Percentiles rank a stretch among this genome's conserved stretches.
phyloP scores from a whole-genome alignment of 30 jellyfish, hydroid and myxozoan species.

The Phacellophora camtschatica region DNA sequence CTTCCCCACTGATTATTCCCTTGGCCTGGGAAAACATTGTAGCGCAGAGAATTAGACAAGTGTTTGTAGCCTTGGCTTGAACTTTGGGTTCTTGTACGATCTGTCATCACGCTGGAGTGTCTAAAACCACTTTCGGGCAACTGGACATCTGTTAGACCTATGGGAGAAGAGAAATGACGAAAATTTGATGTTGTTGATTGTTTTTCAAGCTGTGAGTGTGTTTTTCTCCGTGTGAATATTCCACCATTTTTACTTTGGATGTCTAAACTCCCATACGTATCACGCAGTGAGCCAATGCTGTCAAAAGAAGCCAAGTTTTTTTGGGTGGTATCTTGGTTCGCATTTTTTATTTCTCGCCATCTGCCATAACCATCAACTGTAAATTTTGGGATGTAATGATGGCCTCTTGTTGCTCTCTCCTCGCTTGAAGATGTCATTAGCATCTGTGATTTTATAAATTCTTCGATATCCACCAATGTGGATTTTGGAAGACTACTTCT shows the following conservation, averaged over 20 bases:
- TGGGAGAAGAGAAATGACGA: neutral
- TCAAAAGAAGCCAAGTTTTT: too few relatives aligned
- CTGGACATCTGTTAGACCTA: neutral
- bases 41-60: constrained; percentile 49
- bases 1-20: constrained; percentile 66
- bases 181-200: neutral
- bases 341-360: constrained; percentile 36
- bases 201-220: neutral
- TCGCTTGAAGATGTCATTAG: neutral
- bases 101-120: too few relatives aligned
- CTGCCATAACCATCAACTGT: constrained; percentile 71
- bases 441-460: constrained; percentile 6
- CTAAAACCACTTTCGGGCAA: neutral
- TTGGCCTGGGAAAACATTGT: constrained; percentile 67
- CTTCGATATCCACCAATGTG: constrained; percentile 6
- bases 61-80: constrained; percentile 24
- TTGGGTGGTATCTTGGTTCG: neutral
- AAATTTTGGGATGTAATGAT: constrained; percentile 13
- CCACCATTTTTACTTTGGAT: neutral
- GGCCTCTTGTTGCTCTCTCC: neutral
- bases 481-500: constrained; percentile 8
- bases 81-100: neutral
- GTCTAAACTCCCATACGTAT: neutral
- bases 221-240: neutral
- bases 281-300: neutral